Conservation (phyloP, 2,888 invertebrate genomes). For the Tetragonula carbonaria region DNA sequence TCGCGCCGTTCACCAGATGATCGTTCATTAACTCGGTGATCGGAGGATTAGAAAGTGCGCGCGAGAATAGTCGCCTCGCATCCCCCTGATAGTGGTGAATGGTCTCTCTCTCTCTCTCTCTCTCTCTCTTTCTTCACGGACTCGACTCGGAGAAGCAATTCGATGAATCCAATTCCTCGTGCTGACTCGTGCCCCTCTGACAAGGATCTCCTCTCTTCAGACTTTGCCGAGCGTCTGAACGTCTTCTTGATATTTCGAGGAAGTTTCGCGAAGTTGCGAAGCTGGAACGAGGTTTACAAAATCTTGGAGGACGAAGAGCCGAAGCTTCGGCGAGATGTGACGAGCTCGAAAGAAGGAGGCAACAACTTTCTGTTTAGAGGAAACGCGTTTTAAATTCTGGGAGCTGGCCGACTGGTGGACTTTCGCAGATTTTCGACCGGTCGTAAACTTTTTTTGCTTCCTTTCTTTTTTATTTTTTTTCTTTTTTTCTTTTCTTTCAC, state of each 20-base stretch:
- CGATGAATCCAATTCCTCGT: neutral
- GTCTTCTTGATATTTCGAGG: neutral
- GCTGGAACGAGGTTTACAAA: neutral
- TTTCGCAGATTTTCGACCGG: neutral
- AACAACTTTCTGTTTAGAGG: neutral
- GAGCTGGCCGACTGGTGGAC: too few relatives aligned
- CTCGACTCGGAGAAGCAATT: neutral
- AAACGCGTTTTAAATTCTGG: neutral
- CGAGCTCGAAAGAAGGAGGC: too few relatives aligned
- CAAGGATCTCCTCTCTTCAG: neutral
- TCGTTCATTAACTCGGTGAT: conserved; percentile 56
- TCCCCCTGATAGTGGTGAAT: neutral
- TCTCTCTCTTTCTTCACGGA: too few relatives aligned
- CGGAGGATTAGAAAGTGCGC: conserved; percentile 51
- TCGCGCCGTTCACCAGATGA: conserved; percentile 66
- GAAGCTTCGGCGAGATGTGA: neutral
- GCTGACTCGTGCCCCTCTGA: neutral
- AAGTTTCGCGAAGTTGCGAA: neutral
- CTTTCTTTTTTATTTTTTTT: conserved; percentile 40
- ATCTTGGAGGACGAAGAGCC: neutral
- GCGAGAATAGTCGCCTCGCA: neutral
- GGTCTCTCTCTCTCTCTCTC: too few relatives aligned
- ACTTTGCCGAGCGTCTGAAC: neutral
- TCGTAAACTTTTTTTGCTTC: conserved; percentile 19
- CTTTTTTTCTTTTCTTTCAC: conserved; percentile 28